phyloP scores from a whole-genome alignment of 2,113 vertebrate genomes.

The Sinosuthora webbiana region DNA sequence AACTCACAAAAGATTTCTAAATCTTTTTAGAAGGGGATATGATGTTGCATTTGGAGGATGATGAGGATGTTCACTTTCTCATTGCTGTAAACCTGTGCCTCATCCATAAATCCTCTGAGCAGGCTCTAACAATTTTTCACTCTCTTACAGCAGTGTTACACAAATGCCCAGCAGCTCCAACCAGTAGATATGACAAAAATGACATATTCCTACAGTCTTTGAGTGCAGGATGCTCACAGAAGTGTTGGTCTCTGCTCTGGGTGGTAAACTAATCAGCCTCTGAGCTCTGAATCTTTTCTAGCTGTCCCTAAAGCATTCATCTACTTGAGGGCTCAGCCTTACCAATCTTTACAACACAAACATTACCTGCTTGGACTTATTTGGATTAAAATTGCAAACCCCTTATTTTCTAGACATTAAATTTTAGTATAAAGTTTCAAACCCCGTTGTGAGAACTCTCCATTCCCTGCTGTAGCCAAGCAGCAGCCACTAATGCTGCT shows the following conservation, averaged over 20 bases:
- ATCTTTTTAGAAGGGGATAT: neutral
- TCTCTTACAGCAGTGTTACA: neutral
- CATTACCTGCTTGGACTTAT: neutral
- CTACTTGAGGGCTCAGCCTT: neutral
- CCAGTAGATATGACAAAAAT: neutral
- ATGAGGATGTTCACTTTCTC: neutral
- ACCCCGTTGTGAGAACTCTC: neutral
- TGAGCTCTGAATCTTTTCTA: neutral
- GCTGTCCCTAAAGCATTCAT: neutral
- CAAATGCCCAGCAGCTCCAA: neutral
- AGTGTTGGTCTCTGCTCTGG: neutral
- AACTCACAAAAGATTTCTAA: neutral
- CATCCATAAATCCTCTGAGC: neutral
- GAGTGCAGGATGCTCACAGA: neutral
- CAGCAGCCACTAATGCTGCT: neutral
- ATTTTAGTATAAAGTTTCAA: conserved; percentile 23
- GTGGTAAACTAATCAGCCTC: neutral
- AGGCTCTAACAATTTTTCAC: neutral
- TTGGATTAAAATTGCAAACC: neutral
- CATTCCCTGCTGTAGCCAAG: neutral
- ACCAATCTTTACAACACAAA: neutral
- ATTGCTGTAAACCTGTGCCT: neutral
- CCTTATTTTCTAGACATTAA: conserved; percentile 30
- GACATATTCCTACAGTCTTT: neutral
- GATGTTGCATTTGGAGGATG: rapidly evolving